Conservation (phyloP, 2,888 invertebrate genomes). For the Thera obeliscata region DNA sequence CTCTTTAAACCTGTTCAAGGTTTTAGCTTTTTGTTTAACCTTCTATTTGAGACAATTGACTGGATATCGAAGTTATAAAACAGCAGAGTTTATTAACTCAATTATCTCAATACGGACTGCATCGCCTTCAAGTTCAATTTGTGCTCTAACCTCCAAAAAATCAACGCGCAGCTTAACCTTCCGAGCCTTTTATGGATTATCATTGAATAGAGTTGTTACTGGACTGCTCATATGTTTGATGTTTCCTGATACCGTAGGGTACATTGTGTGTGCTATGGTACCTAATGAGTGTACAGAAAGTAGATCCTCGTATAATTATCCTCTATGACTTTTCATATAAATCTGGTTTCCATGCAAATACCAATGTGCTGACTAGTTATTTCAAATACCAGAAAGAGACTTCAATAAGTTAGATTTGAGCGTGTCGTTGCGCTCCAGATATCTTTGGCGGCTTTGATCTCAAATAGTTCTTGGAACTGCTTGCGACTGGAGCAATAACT, state of each 20-base stretch:
- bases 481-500: conserved; percentile 40
- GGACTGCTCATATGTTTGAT: not conserved
- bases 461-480: conserved; percentile 41
- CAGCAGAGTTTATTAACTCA: conserved; percentile 25
- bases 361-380: conserved; percentile 38
- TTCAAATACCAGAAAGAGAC: conserved; percentile 31
- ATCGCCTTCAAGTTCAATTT: conserved; percentile 35
- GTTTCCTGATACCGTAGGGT: not conserved
- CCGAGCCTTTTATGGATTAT: conserved; percentile 15
- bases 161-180: conserved; percentile 18
- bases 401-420: conserved; percentile 30
- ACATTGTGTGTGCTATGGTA: conserved; percentile 6
- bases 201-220: not conserved
- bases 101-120: conserved; percentile 40
- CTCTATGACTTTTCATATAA: conserved; percentile 24
- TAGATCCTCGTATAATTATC: conserved; percentile 11
- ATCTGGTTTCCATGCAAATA: conserved; percentile 49
- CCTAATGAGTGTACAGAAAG: conserved; percentile 27
- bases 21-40: conserved; percentile 24
- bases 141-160: conserved; percentile 24
- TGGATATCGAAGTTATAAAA: conserved; percentile 24
- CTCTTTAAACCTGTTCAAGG: conserved; percentile 20
- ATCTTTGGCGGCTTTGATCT: conserved; percentile 49
- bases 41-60: conserved; percentile 30
- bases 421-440: conserved; percentile 48